Percentiles rank a stretch among this genome's conserved stretches.
Conservation (phyloP, 2,113 vertebrate genomes). For the Gallinago jamesoni region DNA sequence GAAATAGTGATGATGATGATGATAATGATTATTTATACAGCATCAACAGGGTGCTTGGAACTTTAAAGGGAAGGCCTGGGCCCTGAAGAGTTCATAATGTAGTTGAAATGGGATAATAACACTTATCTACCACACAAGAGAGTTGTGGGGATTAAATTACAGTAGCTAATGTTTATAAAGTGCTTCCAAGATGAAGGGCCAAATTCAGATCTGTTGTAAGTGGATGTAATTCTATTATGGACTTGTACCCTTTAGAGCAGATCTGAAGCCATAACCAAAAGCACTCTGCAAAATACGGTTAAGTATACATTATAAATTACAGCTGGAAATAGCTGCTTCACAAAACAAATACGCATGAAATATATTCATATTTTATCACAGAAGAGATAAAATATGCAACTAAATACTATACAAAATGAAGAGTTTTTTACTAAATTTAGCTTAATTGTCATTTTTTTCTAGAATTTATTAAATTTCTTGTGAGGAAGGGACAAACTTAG, state of each 20-base stretch:
- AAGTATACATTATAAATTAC: constrained; percentile 21
- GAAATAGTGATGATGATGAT: constrained; percentile 65
- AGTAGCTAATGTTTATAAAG: constrained; percentile 69
- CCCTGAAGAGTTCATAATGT: constrained; percentile 66
- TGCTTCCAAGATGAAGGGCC: constrained; percentile 69
- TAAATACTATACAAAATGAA: not conserved
- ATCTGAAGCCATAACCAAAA: constrained; percentile 60
- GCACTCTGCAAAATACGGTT: constrained; percentile 56
- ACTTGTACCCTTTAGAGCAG: constrained; percentile 46
- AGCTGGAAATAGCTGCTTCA: not conserved
- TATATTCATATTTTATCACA: not conserved
- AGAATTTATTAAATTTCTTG: not conserved
- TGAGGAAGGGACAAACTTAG: not conserved
- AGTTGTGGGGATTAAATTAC: constrained; percentile 67
- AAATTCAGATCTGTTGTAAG: constrained; percentile 67
- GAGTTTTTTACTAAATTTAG: not conserved
- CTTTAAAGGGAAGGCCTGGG: constrained; percentile 66
- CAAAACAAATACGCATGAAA: constrained; percentile 2
- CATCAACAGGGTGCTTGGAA: constrained; percentile 62
- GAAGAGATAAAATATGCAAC: not conserved
- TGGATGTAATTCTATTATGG: constrained; percentile 65
- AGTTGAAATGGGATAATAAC: constrained; percentile 71
- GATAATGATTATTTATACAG: constrained; percentile 69
- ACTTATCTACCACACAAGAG: constrained; percentile 67
- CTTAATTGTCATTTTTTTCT: not conserved